Evolutionary conservation across 2,797 vertebrate genomes (phyloP), one percentile per base, ranked within the genome.

Genomic region (Sylvilagus floridanus): DNA sequence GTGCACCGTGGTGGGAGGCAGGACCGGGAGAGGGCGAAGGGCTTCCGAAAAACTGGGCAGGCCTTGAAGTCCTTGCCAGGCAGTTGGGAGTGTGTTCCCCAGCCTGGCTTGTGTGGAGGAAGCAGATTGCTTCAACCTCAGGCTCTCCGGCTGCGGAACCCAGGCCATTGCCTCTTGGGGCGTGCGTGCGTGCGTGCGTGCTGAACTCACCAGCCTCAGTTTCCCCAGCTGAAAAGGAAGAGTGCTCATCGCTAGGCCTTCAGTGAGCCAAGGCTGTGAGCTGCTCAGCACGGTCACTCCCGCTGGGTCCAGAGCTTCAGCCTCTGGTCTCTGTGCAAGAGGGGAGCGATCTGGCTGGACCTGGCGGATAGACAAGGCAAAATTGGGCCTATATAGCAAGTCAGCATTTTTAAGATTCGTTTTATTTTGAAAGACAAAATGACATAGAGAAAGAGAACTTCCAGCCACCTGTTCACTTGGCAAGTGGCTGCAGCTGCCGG

Each of bases 251-350:
- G n/a, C 22, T 14, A 89, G 32, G 54, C 7, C 57, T 90, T 77
- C 13, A 2, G 0, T 72, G 86, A 88, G 81, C 84, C 63, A 66
- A 90, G 35, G 73, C 26, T 28, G 24, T 72, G 81, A 87, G 89
- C 32, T 52, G 22, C n/a, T 17, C 63, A 28, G n/a, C n/a, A 57
- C 16, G 32, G 0, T 82, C 14, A 12, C 88, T 60, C 42, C 47
- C 66, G 47, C 32, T 88, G 68, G 54, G 65, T 66, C 60, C 54
- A 7, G 54, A 90, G 78, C 47, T 37, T 21, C 60, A 77, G 87
- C 52, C 63, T 90, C 78, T 57, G 14, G 17, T 75, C 84, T 35
- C 32, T 50, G 60, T 93, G 50, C 87, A 95, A 86, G 60, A 68
- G 28, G 63, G 71, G 1, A 63, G 72, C 11, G 35, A 9, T 9